phyloP scores from a whole-genome alignment of 2,113 vertebrate genomes.

The Martes martes region DNA sequence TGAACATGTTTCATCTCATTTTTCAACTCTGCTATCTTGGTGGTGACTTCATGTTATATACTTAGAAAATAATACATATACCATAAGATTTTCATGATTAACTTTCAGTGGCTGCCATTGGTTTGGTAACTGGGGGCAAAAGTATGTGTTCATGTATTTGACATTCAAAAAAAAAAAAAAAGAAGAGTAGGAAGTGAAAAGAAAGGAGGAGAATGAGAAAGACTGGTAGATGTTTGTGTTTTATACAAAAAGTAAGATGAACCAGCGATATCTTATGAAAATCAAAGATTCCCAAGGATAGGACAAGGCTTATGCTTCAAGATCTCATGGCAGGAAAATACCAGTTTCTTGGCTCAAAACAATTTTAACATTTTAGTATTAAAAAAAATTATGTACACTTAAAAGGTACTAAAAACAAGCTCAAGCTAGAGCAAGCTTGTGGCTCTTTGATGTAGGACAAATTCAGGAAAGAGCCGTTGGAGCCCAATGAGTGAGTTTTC shows the following conservation, averaged over 20 bases:
- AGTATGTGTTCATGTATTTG: not conserved
- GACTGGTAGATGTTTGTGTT: not conserved
- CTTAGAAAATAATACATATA: not conserved
- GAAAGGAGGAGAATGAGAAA: not conserved
- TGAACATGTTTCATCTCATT: not conserved
- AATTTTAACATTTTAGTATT: not conserved
- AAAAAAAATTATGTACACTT: not conserved
- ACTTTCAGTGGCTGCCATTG: not conserved
- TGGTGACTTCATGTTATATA: not conserved
- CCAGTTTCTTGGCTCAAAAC: not conserved
- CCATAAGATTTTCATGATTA: not conserved
- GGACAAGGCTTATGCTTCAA: not conserved
- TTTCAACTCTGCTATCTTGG: not conserved
- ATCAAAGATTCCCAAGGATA: not conserved
- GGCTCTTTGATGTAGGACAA: conserved; percentile 31
- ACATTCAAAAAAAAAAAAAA: not conserved
- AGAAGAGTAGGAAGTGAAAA: not conserved
- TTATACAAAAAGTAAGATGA: not conserved
- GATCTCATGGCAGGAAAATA: not conserved
- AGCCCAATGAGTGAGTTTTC: conserved; percentile 32
- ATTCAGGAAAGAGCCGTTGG: conserved; percentile 23
- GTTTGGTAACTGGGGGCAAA: not conserved
- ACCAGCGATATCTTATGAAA: not conserved
- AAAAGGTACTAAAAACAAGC: not conserved
- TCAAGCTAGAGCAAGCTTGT: not conserved